Conservation (phyloP, 2,888 invertebrate species). For the Aproaerema taeniolella region DNA sequence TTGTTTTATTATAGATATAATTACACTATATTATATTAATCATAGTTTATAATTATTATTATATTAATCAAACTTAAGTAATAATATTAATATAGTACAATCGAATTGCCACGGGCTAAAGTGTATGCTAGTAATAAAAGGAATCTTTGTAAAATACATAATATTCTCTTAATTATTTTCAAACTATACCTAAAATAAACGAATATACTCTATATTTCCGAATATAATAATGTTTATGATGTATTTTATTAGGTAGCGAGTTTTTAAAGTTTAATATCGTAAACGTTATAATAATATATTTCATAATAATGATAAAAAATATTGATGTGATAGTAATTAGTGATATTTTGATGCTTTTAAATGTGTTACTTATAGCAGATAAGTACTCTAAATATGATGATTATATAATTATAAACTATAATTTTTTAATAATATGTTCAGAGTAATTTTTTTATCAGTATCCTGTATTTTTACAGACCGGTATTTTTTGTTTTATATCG, state of each 20-base stretch:
- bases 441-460: too few relatives aligned
- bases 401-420: too few relatives aligned
- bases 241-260: conserved; percentile 28
- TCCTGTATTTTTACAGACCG: too few relatives aligned
- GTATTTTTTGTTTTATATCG: too few relatives aligned
- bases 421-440: too few relatives aligned
- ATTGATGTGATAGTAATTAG: conserved; percentile 49
- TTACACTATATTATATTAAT: conserved; percentile 12
- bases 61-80: conserved; percentile 10
- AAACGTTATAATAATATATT: conserved; percentile 6
- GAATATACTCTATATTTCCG: conserved; percentile 8
- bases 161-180: background rate
- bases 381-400: too few relatives aligned
- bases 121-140: conserved; percentile 69
- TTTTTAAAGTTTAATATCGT: conserved; percentile 21
- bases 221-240: conserved; percentile 14
- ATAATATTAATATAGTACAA: conserved; percentile 22
- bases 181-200: too few relatives aligned
- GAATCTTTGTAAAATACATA: conserved; percentile 42
- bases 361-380: conserved; percentile 10
- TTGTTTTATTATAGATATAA: conserved; percentile 24
- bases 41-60: conserved; percentile 18
- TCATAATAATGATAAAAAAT: conserved; percentile 24
- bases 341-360: conserved; percentile 51
- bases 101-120: conserved; percentile 43